phyloP scores from a whole-genome alignment of 2,888 invertebrate species.

The Ophion obscuratus region DNA sequence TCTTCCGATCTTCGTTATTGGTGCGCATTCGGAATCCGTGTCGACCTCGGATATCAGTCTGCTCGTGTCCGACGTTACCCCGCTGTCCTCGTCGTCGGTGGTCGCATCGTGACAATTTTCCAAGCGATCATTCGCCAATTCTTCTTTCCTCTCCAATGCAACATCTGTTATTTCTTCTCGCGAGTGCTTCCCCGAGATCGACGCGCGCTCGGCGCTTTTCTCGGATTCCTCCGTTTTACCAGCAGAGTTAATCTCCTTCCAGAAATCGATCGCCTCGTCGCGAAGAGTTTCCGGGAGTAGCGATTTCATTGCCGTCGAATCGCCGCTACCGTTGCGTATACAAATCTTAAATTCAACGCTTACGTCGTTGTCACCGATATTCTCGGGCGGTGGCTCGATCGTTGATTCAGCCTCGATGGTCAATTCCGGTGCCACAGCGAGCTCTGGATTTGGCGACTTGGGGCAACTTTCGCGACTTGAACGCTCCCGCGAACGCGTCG shows the following conservation, averaged over 20 bases:
- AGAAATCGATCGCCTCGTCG: constrained; percentile 22
- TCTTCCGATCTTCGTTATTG: constrained; percentile 79
- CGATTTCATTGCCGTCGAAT: too few species aligned
- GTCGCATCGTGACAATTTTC: constrained; percentile 79
- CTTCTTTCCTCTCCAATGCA: neutral
- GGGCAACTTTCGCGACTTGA: neutral
- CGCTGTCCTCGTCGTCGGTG: constrained; percentile 88
- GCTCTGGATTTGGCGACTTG: neutral
- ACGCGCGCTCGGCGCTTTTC: neutral
- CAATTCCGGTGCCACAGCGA: neutral
- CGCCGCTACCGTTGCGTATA: neutral
- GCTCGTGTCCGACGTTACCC: constrained; percentile 89
- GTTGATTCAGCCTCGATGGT: neutral
- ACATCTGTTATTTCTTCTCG: neutral
- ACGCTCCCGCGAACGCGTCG: constrained; percentile 71
- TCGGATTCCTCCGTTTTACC: neutral
- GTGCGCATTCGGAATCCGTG: constrained; percentile 87
- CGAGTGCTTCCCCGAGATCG: neutral
- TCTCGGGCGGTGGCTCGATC: neutral
- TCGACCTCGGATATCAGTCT: constrained; percentile 88
- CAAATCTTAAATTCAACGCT: constrained; percentile 30
- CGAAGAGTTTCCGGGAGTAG: neutral
- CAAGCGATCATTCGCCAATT: constrained; percentile 58
- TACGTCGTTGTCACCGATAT: constrained; percentile 30
- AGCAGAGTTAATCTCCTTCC: constrained; percentile 32